Conservation (phyloP, 2,113 vertebrate genomes). For the Amphiprion percula region DNA sequence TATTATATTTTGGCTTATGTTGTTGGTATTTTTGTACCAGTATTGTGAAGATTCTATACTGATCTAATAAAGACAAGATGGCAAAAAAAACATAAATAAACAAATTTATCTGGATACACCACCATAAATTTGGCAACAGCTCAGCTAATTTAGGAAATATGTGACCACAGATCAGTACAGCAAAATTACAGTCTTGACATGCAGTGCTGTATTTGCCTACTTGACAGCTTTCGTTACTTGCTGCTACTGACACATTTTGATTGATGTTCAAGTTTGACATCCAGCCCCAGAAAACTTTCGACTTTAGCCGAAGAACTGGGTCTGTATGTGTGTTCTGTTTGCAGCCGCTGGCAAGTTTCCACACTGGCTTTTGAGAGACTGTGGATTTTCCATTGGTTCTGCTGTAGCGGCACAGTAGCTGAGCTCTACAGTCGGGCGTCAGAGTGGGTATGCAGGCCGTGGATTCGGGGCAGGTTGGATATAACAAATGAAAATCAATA, state of each 20-base stretch:
- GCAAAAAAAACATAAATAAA: too few relatives aligned
- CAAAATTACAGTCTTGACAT: neutral
- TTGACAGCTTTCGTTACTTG: neutral
- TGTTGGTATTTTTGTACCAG: too few relatives aligned
- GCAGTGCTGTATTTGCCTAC: neutral
- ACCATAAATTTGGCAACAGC: too few relatives aligned
- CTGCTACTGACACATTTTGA: neutral
- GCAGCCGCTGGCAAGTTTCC: slow-evolving; percentile 59
- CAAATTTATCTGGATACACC: neutral
- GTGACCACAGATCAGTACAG: neutral
- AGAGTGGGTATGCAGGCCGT: slow-evolving; percentile 6
- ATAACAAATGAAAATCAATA: slow-evolving; percentile 53
- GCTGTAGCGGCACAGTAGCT: neutral
- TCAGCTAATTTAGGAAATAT: too few relatives aligned
- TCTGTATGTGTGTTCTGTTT: slow-evolving; percentile 1
- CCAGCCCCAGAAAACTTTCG: neutral
- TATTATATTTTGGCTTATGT: too few relatives aligned
- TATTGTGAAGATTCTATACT: too few relatives aligned
- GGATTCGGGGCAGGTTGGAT: slow-evolving; percentile 9
- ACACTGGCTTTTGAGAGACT: slow-evolving; percentile 57
- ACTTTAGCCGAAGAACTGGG: neutral
- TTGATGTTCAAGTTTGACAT: neutral
- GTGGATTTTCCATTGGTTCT: slow-evolving; percentile 66
- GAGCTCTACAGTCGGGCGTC: slow-evolving; percentile 37
- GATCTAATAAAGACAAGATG: too few relatives aligned